Evolutionary conservation across 2,113 vertebrate genomes (phyloP).

Genomic region (Pogonocichla stellata): DNA sequence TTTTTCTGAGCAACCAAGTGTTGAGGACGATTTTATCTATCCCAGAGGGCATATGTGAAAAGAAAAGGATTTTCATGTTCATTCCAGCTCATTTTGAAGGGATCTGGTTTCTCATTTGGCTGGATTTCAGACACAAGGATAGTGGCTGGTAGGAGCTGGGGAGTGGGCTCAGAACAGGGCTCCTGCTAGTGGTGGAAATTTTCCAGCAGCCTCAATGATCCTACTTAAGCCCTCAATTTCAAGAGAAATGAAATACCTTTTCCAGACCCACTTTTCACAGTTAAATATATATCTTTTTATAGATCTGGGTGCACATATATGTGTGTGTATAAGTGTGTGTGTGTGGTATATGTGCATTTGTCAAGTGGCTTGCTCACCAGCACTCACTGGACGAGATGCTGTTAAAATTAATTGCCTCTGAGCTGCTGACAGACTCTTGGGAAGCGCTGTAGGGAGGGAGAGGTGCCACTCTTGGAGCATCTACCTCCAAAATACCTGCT

Average conservation of each 20-base stretch:
- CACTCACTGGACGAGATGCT: neutral
- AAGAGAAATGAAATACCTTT: slow-evolving; percentile 8
- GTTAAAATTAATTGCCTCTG: slow-evolving; percentile 26
- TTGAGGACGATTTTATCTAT: slow-evolving; percentile 31
- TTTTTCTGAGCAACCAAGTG: neutral
- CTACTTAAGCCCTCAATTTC: slow-evolving; percentile 54
- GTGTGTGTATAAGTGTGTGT: slow-evolving; percentile 8
- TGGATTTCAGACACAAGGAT: neutral
- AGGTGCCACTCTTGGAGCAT: neutral
- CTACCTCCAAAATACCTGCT: slow-evolving; percentile 9
- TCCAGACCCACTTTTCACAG: neutral
- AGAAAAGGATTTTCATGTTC: slow-evolving; percentile 53
- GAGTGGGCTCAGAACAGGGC: slow-evolving; percentile 5
- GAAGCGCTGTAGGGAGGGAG: neutral
- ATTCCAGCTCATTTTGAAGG: slow-evolving; percentile 59
- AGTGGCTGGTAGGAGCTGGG: neutral
- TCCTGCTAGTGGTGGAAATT: slow-evolving; percentile 42
- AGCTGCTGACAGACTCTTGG: slow-evolving; percentile 10
- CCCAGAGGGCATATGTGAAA: slow-evolving; percentile 34
- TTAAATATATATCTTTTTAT: neutral
- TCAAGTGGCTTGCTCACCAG: neutral
- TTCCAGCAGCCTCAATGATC: neutral
- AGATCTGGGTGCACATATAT: neutral
- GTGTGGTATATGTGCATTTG: neutral
- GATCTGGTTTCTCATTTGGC: slow-evolving; percentile 61